Evolutionary conservation across 2,888 invertebrate species (phyloP).

Genomic region (Drosophila pseudotakahashii): DNA sequence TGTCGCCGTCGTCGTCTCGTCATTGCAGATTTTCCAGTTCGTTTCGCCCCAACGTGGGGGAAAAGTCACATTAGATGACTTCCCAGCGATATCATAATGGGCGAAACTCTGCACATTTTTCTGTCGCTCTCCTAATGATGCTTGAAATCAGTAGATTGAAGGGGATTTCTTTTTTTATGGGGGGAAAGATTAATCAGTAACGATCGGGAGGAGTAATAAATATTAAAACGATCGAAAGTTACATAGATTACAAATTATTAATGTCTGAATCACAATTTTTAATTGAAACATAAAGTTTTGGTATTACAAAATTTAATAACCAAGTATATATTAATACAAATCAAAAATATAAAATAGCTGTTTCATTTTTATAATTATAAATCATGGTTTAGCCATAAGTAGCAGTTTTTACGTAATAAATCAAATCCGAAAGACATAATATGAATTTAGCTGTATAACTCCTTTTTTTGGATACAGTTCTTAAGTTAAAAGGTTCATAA

Average conservation of each 20-base stretch:
- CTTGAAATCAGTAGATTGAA: constrained; percentile 11
- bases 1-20: constrained; percentile 48
- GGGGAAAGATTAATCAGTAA: constrained; percentile 1
- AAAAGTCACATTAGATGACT: constrained; percentile 70
- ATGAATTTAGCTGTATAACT: background rate
- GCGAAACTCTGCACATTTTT: constrained; percentile 27
- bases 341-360: too few species aligned
- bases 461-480: background rate
- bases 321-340: too few species aligned
- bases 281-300: background rate
- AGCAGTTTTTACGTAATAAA: background rate
- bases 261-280: background rate
- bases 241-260: background rate
- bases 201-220: background rate
- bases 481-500: too few species aligned
- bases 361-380: background rate
- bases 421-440: background rate
- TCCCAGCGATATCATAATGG: constrained; percentile 60
- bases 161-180: background rate
- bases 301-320: too few species aligned
- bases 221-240: background rate
- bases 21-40: constrained; percentile 64
- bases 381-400: background rate
- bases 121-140: constrained; percentile 34
- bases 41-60: constrained; percentile 40